These are phyloP conservation scores for Melanargia galathea DNA, from an alignment of 2,888 invertebrate species.

Conservation along the genomic window DNA sequence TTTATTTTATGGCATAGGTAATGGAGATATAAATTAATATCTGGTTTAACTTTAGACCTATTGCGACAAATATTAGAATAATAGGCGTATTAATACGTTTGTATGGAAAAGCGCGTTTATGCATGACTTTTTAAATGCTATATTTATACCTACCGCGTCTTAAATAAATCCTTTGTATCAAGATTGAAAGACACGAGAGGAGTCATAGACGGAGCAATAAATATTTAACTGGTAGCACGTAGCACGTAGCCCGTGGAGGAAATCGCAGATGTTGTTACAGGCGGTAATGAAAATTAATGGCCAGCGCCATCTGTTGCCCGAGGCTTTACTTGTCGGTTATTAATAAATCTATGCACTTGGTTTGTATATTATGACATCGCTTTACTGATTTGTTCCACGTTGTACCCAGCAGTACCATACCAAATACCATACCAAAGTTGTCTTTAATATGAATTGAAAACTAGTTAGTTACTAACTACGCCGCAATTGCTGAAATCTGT, in stretches of 20 bases:
- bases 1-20: no score
- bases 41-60: no score
- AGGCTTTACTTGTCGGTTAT: conserved; percentile 36
- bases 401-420: no score
- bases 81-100: no score
- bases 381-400: conserved; percentile 7
- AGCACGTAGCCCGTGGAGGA: conserved; percentile 31
- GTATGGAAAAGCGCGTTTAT: no score
- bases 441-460: no score
- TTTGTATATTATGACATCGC: neutral
- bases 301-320: conserved; percentile 38
- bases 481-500: no score
- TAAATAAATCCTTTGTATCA: conserved; percentile 9
- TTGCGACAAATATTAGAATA: no score
- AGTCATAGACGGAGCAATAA: conserved; percentile 35
- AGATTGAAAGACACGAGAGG: conserved; percentile 30
- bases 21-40: no score
- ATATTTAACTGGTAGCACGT: conserved; percentile 33
- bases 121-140: no score
- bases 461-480: no score
- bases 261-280: conserved; percentile 38
- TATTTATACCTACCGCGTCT: neutral
- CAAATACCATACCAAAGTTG: no score
- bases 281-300: conserved; percentile 43
- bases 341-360: conserved; percentile 37